Base-by-base conservation (phyloP, 2,888 invertebrate species). In the Phalangium opilio region DNA sequence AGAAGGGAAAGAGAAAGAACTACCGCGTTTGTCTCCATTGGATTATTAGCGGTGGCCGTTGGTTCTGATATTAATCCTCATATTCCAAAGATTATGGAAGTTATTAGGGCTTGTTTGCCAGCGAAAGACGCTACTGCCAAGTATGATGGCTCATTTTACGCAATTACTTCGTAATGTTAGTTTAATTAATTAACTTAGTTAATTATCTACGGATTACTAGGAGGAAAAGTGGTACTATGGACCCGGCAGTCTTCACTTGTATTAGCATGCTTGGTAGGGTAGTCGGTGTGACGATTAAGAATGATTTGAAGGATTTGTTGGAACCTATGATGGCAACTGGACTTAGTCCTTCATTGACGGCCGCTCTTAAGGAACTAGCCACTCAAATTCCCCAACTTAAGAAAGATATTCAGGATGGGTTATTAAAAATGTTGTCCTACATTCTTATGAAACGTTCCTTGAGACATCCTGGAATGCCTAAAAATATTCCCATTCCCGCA, bases 311-410 rank as follows among this genome's bases (percentile, higher is more conserved):
- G 49, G 83, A 84, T 49, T 73, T 95, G 38, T 69, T 96, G 21
- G 90, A 90, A 56, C 79, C 83, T 41, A 90, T 98, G 84, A 76
- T 95, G 62, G 80, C 83, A 1, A 86, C 89, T 5, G 91, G 93
- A 0, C 72, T 96, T n/a, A 86, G 87, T 58, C 81, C 85, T 10
- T 82, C 90, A 0, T 70, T 96, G 48, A 93, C 93, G 0, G 83
- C 87, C 34, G 86, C 91, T 46, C 69, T 98, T 21, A 76, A 86
- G 52, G 93, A 95, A 67, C 70, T 98, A 39, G 89, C 90, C 18
- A 76, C 78, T 53, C 81, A 83, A 62, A 80, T 96, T 41, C 90
- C 95, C 1, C 73, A 78, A 42, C 72, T 98, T 14, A 89, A 85
- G 66, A 75, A 77, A 44, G 83, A 86, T 63, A 91, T 98, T 60